Conservation (phyloP, 2,113 vertebrate genomes). For the Guaruba guarouba region DNA sequence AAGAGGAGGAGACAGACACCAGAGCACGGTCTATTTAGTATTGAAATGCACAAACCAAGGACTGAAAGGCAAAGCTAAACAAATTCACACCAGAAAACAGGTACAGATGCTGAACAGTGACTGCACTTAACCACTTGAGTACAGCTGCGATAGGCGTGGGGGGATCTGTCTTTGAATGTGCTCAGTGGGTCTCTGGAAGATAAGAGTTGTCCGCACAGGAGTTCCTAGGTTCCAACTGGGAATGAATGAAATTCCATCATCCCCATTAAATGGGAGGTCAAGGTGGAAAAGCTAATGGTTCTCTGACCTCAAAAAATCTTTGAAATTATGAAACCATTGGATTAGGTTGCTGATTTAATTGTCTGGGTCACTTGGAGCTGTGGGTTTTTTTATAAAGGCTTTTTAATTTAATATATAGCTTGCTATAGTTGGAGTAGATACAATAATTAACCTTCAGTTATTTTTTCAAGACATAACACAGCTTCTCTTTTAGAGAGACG, state of each 20-base stretch:
- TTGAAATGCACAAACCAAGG: neutral
- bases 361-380: neutral
- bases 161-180: neutral
- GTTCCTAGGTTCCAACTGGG: neutral
- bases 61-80: neutral
- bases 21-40: accelerated
- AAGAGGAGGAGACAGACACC: neutral
- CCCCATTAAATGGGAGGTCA: constrained; percentile 20
- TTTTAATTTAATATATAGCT: neutral
- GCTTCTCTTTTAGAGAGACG: neutral
- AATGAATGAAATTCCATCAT: constrained; percentile 46
- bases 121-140: neutral
- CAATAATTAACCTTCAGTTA: neutral
- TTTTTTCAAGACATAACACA: neutral
- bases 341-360: constrained; percentile 29
- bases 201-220: neutral
- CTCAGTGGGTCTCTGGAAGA: neutral
- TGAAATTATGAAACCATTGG: constrained; percentile 47
- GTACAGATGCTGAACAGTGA: neutral
- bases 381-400: neutral
- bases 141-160: neutral
- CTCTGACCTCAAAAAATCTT: constrained; percentile 38
- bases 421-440: neutral
- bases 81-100: neutral
- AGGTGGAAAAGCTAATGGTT: constrained; percentile 37